Conservation (phyloP, 1,140 invertebrate genomes). For the Drosophila auraria region DNA sequence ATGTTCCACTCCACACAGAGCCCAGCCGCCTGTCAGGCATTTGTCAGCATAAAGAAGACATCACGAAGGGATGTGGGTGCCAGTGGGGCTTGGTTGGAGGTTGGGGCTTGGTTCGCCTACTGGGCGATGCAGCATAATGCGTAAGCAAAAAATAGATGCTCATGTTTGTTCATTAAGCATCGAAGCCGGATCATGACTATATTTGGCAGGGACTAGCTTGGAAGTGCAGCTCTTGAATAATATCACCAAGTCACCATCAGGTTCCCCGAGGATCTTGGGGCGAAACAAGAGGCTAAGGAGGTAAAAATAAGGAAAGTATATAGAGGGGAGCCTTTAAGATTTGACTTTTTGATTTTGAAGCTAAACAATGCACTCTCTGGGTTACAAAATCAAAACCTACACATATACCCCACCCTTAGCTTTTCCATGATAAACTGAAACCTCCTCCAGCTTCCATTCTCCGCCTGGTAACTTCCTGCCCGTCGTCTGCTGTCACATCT, state of each 20-base stretch:
- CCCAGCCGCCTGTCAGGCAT: constrained; percentile 48
- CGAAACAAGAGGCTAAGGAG: no score
- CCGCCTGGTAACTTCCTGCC: constrained; percentile 22
- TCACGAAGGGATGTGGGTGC: constrained; percentile 6
- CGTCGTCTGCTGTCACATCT: constrained; percentile 47
- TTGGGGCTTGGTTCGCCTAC: background rate
- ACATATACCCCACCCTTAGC: no score
- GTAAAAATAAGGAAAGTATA: no score
- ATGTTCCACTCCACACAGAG: constrained; percentile 25
- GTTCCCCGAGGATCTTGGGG: background rate
- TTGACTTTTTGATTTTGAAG: background rate
- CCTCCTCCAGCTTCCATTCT: background rate
- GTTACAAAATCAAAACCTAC: background rate
- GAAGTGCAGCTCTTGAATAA: background rate
- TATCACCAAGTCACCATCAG: no score
- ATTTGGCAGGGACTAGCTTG: background rate
- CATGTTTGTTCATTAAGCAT: constrained; percentile 70
- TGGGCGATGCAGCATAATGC: constrained; percentile 42
- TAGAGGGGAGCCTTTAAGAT: no score
- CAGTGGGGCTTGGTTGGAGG: background rate
- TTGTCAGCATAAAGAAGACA: constrained; percentile 68
- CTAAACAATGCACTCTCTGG: no score
- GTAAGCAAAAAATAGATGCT: constrained; percentile 66
- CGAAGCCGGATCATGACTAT: constrained; percentile 20
- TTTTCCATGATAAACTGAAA: background rate